Evolutionary conservation across 2,113 vertebrate genomes (phyloP), one percentile per base, ranked within the genome.

Genomic region (Perca fluviatilis): DNA sequence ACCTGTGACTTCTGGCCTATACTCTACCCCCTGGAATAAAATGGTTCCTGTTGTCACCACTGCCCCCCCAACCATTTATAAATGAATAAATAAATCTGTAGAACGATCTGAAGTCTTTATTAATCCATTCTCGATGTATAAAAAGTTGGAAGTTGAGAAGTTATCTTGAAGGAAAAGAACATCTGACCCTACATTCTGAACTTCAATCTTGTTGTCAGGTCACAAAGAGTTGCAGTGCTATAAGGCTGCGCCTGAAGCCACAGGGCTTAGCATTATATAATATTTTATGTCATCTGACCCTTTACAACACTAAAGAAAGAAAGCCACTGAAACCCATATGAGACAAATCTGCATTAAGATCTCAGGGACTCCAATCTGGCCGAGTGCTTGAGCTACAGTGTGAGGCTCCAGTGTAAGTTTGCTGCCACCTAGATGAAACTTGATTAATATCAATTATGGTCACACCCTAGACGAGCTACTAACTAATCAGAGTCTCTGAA

Each of bases 401-500:
- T 7, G 8, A 57, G 23, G 19, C 23, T 77, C 10, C 4, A 50
- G n/a, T 51, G 9, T 40, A 14, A 12, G 13, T 79, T 43, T 64
- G 67, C 65, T 70, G 65, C 73, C 21, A 49, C 58, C 30, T 71
- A 51, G 51, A 47, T 63, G 65, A 63, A 18, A 43, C 33, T 56
- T 54, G 12, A 23, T 25, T 30, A 18, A 21, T 30, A 1, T 46
- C 30, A 21, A 4, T 16, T 5, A 56, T 21, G 16, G 51, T 58
- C 25, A 16, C 6, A 53, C 1, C 10, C 40, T 15, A 27, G 15
- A 50, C 13, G 18, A 50, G 6, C 67, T 33, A 15, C 21, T 58
- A 70, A 82, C 74, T 2, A 68, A 78, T 63, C 49, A 43, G 36
- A 7, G 63, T 50, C 21, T 72, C 13, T 62, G 8, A 15, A 47